Evolutionary conservation across 2,797 vertebrate species (phyloP).

Genomic region (Coluber constrictor): DNA sequence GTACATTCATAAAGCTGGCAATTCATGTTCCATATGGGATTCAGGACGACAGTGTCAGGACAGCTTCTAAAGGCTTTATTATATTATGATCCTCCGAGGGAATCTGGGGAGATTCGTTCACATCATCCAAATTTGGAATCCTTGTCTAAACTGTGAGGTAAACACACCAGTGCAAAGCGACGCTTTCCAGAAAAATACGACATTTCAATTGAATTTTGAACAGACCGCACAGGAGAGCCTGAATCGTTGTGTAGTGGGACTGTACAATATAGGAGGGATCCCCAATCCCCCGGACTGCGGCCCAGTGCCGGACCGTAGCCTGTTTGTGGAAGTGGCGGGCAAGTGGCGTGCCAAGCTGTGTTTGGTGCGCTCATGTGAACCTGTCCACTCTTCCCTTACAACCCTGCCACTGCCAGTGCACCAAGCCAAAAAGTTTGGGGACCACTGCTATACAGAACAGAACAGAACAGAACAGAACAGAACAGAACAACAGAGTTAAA

Average conservation of each 20-base stretch:
- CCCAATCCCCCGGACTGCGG: too few relatives aligned
- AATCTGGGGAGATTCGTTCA: constrained; percentile 23
- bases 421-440: too few relatives aligned
- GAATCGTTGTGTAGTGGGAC: neutral
- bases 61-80: constrained; percentile 29
- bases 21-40: constrained; percentile 47
- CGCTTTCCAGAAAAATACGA: neutral
- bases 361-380: too few relatives aligned
- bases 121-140: constrained; percentile 2
- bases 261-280: neutral
- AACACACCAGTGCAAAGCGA: neutral
- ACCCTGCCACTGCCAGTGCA: too few relatives aligned
- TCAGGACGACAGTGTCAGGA: constrained; percentile 40
- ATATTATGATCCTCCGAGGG: neutral
- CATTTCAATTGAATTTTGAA: neutral
- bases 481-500: too few relatives aligned
- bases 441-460: too few relatives aligned
- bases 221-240: neutral
- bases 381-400: too few relatives aligned
- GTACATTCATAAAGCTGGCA: constrained; percentile 56
- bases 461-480: too few relatives aligned
- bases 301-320: too few relatives aligned
- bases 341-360: too few relatives aligned
- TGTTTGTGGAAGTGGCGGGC: too few relatives aligned
- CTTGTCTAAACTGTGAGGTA: neutral